These are phyloP conservation scores for Chrysomela aeneicollis DNA, from an alignment of 2,888 invertebrate species.

Conservation along the genomic window DNA sequence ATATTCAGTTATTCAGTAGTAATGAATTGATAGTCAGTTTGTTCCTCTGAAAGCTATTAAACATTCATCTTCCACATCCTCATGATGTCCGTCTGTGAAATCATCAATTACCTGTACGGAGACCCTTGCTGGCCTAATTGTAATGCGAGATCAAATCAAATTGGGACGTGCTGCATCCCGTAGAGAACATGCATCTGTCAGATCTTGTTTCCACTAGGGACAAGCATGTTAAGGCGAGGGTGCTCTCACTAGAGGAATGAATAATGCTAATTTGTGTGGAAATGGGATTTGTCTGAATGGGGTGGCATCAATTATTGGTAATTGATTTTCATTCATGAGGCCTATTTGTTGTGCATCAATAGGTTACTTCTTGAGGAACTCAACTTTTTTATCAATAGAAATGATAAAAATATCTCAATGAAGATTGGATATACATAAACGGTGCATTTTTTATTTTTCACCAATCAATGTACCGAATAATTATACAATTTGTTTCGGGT, in stretches of 20 bases:
- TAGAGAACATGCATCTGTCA: conserved; percentile 34
- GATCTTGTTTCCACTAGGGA: conserved; percentile 19
- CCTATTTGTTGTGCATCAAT: too few species aligned
- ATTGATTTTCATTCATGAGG: conserved; percentile 16
- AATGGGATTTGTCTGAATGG: conserved; percentile 21
- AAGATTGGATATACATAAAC: too few species aligned
- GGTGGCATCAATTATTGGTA: not conserved
- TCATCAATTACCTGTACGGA: conserved; percentile 32
- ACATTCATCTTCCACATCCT: conserved; percentile 5
- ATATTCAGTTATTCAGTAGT: too few species aligned
- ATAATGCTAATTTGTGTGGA: conserved; percentile 35
- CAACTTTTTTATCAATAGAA: too few species aligned
- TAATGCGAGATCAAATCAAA: conserved; percentile 35
- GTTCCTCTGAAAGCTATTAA: too few species aligned
- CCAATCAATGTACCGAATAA: too few species aligned
- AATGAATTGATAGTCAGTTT: too few species aligned
- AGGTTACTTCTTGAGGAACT: too few species aligned
- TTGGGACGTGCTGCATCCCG: conserved; percentile 35
- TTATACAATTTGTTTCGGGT: too few species aligned
- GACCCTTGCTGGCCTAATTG: conserved; percentile 33
- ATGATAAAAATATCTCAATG: too few species aligned
- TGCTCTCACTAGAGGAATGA: conserved; percentile 30
- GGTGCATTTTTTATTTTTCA: too few species aligned
- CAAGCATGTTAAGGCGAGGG: conserved; percentile 14
- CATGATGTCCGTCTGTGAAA: conserved; percentile 25